Conservation (phyloP, 37 sponge, comb jelly and placozoan genomes). For the Ianthella basta region DNA sequence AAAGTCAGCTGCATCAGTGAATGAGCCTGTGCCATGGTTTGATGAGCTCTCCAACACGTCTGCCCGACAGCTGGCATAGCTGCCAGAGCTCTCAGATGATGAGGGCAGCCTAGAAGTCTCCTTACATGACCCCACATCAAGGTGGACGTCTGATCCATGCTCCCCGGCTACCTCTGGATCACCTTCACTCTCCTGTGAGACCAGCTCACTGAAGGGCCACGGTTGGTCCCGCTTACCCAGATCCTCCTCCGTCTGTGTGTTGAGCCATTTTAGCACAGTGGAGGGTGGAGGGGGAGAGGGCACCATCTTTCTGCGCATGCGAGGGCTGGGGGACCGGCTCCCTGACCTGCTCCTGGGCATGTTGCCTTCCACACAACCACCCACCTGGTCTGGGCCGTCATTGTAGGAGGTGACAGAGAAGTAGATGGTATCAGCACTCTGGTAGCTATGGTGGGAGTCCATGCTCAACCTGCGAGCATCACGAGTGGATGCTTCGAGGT, state of each 20-base stretch:
- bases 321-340: too few species aligned
- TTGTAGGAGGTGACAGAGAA: constrained; percentile 79
- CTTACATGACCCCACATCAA: not conserved
- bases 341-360: not conserved
- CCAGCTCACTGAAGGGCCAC: constrained; percentile 77
- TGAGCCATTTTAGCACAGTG: constrained; percentile 55
- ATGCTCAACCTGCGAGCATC: constrained; percentile 56
- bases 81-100: not conserved
- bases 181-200: not conserved
- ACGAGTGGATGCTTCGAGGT: constrained; percentile 38
- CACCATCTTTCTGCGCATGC: constrained; percentile 39
- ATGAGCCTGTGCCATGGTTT: too few species aligned
- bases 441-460: constrained; percentile 54
- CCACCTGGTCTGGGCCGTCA: constrained; percentile 38
- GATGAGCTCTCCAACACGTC: not conserved
- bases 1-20: too few species aligned
- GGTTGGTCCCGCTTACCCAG: constrained; percentile 37
- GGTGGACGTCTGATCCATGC: not conserved
- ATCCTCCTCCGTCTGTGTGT: constrained; percentile 24
- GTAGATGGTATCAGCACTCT: constrained; percentile 53
- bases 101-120: not conserved
- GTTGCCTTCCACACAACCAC: not conserved
- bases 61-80: not conserved
- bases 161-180: not conserved
- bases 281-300: constrained; percentile 43